Conservation (phyloP, 2,888 invertebrate genomes). For the Pseudococcus viburni region DNA sequence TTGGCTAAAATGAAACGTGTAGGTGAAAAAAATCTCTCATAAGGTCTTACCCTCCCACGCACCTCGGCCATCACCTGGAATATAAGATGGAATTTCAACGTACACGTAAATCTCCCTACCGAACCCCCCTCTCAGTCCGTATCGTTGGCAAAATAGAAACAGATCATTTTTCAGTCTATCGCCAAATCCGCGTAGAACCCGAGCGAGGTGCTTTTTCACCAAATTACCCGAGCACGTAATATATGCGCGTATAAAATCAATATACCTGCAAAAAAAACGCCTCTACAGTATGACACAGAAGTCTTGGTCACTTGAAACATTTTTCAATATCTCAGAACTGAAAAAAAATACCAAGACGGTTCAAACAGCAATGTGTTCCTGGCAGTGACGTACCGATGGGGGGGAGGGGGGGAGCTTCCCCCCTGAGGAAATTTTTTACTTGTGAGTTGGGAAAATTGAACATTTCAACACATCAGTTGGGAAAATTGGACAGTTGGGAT, state of each 20-base stretch:
- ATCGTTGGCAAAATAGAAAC: background rate
- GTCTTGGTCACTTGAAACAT: too few relatives aligned
- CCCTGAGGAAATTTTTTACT: too few relatives aligned
- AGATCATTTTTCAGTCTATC: constrained; percentile 12
- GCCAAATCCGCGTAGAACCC: background rate
- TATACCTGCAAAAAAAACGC: background rate
- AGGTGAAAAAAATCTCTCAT: background rate
- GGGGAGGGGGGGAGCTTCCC: too few relatives aligned
- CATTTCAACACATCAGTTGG: too few relatives aligned
- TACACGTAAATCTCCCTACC: background rate
- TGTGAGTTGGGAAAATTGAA: too few relatives aligned
- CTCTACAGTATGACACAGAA: too few relatives aligned
- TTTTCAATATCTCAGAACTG: too few relatives aligned
- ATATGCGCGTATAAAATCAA: background rate
- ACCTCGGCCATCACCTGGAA: background rate
- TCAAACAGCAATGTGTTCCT: too few relatives aligned
- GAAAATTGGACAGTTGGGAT: too few relatives aligned
- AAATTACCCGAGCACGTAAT: background rate
- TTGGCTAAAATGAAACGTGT: background rate
- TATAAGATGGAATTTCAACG: constrained; percentile 3
- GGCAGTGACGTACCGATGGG: too few relatives aligned
- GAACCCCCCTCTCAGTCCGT: background rate
- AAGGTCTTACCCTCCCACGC: background rate
- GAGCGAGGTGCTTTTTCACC: background rate
- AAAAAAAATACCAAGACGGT: too few relatives aligned